phyloP scores from a whole-genome alignment of 1,140 invertebrate genomes.

The Hyposmocoma kahamanoa region DNA sequence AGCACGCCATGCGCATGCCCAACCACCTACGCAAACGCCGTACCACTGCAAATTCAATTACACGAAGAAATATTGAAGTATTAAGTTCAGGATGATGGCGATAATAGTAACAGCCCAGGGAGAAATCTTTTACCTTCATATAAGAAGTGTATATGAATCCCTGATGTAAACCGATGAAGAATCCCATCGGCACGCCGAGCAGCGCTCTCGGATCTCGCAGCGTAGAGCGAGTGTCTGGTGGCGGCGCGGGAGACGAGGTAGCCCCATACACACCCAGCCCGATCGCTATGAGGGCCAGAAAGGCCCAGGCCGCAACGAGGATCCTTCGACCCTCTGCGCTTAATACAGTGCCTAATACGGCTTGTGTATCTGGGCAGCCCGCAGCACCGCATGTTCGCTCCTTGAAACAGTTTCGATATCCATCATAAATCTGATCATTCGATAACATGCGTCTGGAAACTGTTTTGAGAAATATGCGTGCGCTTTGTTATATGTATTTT shows the following conservation, averaged over 20 bases:
- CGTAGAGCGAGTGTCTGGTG: conserved; percentile 61
- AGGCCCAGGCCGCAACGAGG: conserved; percentile 65
- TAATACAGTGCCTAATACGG: conserved; percentile 40
- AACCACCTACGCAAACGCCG: conserved; percentile 77
- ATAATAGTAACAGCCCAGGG: too few species aligned
- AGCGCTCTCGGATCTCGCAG: conserved; percentile 73
- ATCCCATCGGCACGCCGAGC: conserved; percentile 77
- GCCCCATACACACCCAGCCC: conserved; percentile 56
- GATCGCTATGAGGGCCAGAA: conserved; percentile 70
- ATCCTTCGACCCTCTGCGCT: conserved; percentile 62
- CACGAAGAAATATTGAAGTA: too few species aligned
- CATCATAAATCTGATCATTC: too few species aligned
- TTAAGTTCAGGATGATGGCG: too few species aligned
- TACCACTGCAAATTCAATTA: conserved; percentile 70
- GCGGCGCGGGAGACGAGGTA: conserved; percentile 45
- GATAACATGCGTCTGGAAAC: too few species aligned
- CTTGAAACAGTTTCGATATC: conserved; percentile 33
- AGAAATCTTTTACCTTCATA: conserved; percentile 80
- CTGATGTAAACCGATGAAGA: conserved; percentile 83
- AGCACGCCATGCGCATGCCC: conserved; percentile 77
- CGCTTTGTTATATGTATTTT: too few species aligned
- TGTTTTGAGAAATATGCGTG: too few species aligned
- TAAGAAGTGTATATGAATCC: conserved; percentile 84
- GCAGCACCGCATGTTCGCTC: conserved; percentile 58
- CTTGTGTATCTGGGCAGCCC: conserved; percentile 51